Evolutionary conservation across 1,140 invertebrate species (phyloP).

Genomic region (Drosophila subobscura): DNA sequence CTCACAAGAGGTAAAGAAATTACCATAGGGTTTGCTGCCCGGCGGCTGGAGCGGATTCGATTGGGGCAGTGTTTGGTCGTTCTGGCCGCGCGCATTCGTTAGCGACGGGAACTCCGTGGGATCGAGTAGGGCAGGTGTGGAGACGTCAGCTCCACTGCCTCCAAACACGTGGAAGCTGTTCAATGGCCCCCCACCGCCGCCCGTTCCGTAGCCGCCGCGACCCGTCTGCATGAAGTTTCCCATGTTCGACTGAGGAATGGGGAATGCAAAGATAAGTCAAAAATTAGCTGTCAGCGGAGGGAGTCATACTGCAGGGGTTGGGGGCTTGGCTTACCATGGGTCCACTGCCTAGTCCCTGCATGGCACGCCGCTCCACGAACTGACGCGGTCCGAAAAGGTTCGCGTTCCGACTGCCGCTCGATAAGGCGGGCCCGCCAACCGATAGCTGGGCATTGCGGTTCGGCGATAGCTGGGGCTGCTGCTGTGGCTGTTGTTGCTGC

Average conservation of each 20-base stretch:
- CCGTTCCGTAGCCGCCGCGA: constrained; percentile 88
- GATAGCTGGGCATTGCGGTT: constrained; percentile 84
- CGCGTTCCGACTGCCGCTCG: constrained; percentile 85
- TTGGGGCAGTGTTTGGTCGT: constrained; percentile 90
- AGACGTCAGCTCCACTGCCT: constrained; percentile 86
- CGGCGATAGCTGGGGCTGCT: constrained; percentile 86
- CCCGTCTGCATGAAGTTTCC: constrained; percentile 83
- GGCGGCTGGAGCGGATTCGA: constrained; percentile 91
- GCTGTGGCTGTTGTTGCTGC: constrained; percentile 85
- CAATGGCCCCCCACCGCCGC: constrained; percentile 84
- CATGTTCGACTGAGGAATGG: constrained; percentile 76
- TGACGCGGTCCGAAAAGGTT: constrained; percentile 89
- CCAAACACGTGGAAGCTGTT: constrained; percentile 91
- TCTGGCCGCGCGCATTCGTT: constrained; percentile 90
- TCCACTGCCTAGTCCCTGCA: constrained; percentile 85
- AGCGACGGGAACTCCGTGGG: constrained; percentile 95
- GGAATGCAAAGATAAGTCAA: constrained; percentile 13
- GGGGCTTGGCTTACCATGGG: constrained; percentile 68
- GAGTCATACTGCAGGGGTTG: neutral
- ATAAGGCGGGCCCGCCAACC: constrained; percentile 85
- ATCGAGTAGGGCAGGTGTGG: constrained; percentile 92
- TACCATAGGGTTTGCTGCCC: constrained; percentile 94
- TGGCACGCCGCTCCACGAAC: constrained; percentile 90
- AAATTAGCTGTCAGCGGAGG: neutral
- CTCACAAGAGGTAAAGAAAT: constrained; percentile 84